These are phyloP conservation scores for Otus scops DNA, from an alignment of 2,797 vertebrate genomes.

Conservation along the genomic window DNA sequence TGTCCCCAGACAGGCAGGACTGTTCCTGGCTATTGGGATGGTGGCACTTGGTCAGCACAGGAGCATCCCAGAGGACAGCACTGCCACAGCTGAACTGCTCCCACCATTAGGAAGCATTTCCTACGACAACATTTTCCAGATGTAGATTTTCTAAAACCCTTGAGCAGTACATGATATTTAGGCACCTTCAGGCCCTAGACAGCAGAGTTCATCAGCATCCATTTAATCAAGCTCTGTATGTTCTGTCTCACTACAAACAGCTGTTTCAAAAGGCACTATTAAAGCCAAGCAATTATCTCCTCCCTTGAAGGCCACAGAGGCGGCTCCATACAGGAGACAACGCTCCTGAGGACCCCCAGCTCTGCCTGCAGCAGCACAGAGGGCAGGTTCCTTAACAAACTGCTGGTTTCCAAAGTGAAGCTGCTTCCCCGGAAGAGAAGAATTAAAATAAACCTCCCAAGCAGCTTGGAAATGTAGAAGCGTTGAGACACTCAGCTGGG, in stretches of 20 bases:
- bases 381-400: background rate
- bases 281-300: background rate
- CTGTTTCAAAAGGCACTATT: background rate
- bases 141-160: background rate
- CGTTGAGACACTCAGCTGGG: background rate
- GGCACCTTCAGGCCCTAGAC: background rate
- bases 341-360: background rate
- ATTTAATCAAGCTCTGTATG: background rate
- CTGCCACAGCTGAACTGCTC: background rate
- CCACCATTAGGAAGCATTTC: background rate
- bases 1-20: fast-evolving
- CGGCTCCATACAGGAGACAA: background rate
- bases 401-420: background rate
- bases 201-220: background rate
- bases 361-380: background rate
- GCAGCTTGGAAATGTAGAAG: background rate
- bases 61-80: background rate
- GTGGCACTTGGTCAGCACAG: background rate
- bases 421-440: background rate
- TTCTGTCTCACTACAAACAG: background rate
- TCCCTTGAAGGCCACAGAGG: background rate
- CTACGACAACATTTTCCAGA: background rate
- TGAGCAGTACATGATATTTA: background rate
- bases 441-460: background rate
- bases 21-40: fast-evolving